Conservation (phyloP, 2,888 invertebrate genomes). For the Eupithecia pulchellata region DNA sequence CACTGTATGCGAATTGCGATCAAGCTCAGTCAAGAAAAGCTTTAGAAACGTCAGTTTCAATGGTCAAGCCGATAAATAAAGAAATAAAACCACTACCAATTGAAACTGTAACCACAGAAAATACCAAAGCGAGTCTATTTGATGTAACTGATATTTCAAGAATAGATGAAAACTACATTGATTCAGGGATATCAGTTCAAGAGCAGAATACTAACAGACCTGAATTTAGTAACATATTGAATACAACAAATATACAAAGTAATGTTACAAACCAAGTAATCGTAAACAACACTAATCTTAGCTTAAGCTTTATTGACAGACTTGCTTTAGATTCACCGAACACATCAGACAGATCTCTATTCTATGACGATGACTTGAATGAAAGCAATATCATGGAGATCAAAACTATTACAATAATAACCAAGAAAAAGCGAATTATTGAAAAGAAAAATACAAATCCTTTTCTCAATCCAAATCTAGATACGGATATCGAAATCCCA, state of each 20-base stretch:
- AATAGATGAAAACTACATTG: conserved; percentile 52
- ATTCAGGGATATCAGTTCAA: conserved; percentile 67
- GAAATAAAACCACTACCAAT: conserved; percentile 13
- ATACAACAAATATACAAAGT: conserved; percentile 66
- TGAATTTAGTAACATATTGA: conserved; percentile 45
- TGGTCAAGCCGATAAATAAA: conserved; percentile 14
- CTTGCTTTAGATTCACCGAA: conserved; percentile 75
- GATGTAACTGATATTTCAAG: conserved; percentile 47
- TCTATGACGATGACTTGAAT: conserved; percentile 79
- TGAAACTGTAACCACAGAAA: conserved; percentile 26
- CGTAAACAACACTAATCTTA: conserved; percentile 71
- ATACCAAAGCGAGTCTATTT: conserved; percentile 26
- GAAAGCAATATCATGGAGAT: conserved; percentile 85
- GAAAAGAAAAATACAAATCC: conserved; percentile 75
- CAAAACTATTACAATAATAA: conserved; percentile 80
- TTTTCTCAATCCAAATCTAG: conserved; percentile 70
- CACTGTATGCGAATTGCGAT: conserved; percentile 67
- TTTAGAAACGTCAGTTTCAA: neutral
- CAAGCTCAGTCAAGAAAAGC: conserved; percentile 30
- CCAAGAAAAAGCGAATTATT: conserved; percentile 69
- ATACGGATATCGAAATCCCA: conserved; percentile 40
- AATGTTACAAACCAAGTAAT: conserved; percentile 72
- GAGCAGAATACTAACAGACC: conserved; percentile 64
- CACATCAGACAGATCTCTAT: conserved; percentile 71
- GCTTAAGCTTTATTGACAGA: conserved; percentile 79